Evolutionary conservation across 2,113 vertebrate genomes (phyloP).

Genomic region (Arvicanthis niloticus): DNA sequence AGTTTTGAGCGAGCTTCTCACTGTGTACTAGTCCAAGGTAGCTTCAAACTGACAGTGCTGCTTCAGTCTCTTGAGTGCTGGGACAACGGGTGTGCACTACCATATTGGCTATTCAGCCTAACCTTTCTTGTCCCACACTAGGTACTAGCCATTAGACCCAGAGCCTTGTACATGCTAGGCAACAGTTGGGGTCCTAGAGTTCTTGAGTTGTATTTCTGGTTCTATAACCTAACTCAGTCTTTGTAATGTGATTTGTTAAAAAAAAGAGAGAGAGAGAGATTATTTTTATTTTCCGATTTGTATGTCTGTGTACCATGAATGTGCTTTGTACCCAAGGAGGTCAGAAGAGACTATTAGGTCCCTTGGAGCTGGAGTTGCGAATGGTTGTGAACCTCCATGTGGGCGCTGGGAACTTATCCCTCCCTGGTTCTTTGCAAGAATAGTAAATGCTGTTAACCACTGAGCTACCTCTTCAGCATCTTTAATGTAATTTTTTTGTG

Average conservation of each 20-base stretch:
- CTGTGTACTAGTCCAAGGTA: not conserved
- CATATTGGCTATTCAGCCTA: not conserved
- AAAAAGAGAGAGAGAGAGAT: not conserved
- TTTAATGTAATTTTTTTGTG: not conserved
- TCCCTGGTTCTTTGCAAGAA: not conserved
- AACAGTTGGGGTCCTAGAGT: not conserved
- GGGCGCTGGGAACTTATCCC: not conserved
- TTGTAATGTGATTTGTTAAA: not conserved
- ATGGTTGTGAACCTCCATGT: not conserved
- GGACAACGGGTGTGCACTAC: not conserved
- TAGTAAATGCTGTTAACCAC: not conserved
- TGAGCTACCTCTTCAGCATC: not conserved
- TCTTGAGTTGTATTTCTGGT: slow-evolving; percentile 35
- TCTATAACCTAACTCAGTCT: slow-evolving; percentile 35
- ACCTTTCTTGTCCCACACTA: not conserved
- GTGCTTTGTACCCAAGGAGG: not conserved
- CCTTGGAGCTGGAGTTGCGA: not conserved
- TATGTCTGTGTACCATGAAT: not conserved
- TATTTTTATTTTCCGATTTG: not conserved
- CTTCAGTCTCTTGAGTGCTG: not conserved
- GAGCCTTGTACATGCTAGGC: not conserved
- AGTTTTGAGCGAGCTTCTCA: not conserved
- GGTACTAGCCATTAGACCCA: not conserved
- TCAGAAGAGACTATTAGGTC: not conserved
- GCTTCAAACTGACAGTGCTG: not conserved